phyloP scores from a whole-genome alignment of 2,888 invertebrate genomes.

The Beris chalybata region DNA sequence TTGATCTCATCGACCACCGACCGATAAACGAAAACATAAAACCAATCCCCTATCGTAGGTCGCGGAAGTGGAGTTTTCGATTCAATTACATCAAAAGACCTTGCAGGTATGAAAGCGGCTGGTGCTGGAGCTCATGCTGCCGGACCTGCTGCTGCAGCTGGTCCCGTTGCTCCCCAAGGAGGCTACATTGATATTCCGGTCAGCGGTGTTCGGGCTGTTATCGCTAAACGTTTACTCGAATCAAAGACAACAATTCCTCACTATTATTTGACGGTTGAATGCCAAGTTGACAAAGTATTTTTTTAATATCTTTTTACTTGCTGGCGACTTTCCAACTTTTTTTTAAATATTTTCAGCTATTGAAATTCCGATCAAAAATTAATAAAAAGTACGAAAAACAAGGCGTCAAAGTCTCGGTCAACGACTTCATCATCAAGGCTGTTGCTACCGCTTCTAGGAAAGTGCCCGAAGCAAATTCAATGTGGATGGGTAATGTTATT shows the following conservation, averaged over 20 bases:
- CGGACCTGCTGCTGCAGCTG: slow-evolving; percentile 37
- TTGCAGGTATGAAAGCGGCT: slow-evolving; percentile 59
- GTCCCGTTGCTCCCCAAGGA: slow-evolving; percentile 46
- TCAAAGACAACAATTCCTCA: slow-evolving; percentile 96
- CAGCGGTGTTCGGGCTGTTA: slow-evolving; percentile 79
- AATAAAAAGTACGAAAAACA: slow-evolving; percentile 81
- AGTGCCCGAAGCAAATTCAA: slow-evolving; percentile 91
- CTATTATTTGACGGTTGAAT: slow-evolving; percentile 88
- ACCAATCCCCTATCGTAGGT: slow-evolving; percentile 51
- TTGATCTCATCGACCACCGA: not conserved
- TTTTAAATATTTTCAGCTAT: slow-evolving; percentile 43
- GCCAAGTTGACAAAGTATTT: slow-evolving; percentile 77
- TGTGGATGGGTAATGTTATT: slow-evolving; percentile 92
- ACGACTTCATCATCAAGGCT: slow-evolving; percentile 95
- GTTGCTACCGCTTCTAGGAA: slow-evolving; percentile 84
- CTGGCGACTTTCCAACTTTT: not conserved
- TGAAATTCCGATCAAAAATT: slow-evolving; percentile 73
- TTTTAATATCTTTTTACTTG: slow-evolving; percentile 41
- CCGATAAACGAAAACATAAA: not conserved
- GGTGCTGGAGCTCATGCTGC: slow-evolving; percentile 45
- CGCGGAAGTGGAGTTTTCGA: slow-evolving; percentile 80
- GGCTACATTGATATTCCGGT: slow-evolving; percentile 75
- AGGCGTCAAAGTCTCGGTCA: slow-evolving; percentile 85
- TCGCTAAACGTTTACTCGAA: slow-evolving; percentile 83
- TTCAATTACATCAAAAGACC: slow-evolving; percentile 80